A percentile compares a stretch with the other conserved stretches of the same genome.
Evolutionary conservation across 2,113 vertebrate species (phyloP).

Genomic region (Festucalex cinctus): DNA sequence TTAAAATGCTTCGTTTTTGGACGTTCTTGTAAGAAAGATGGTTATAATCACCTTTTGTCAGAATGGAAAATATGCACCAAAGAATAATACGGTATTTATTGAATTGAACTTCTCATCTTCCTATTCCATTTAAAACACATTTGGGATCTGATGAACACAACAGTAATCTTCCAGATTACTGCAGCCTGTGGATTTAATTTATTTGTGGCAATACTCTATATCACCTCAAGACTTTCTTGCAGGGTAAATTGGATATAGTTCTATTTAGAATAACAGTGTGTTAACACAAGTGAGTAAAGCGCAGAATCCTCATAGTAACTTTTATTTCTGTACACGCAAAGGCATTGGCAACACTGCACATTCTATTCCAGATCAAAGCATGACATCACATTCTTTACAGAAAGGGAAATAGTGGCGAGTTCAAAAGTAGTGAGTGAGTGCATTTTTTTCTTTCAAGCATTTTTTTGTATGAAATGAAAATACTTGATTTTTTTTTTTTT

Average conservation of each 20-base stretch:
- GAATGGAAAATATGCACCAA: conserved; percentile 36
- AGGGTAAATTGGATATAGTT: neutral
- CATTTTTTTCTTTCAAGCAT: neutral
- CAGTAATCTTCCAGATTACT: conserved; percentile 41
- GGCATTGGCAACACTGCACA: neutral
- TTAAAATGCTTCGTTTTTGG: too few species aligned
- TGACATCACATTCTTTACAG: neutral
- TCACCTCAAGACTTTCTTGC: conserved; percentile 8
- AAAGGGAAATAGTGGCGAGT: neutral
- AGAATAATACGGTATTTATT: conserved; percentile 69
- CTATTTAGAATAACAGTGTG: neutral
- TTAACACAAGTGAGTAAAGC: neutral
- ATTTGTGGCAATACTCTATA: conserved; percentile 19
- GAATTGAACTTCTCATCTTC: conserved; percentile 62
- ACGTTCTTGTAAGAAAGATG: neutral
- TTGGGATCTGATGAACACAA: conserved; percentile 52
- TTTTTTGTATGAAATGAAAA: neutral
- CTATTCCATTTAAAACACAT: conserved; percentile 52
- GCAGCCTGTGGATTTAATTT: conserved; percentile 14
- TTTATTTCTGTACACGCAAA: neutral
- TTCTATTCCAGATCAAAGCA: neutral
- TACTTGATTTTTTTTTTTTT: too few species aligned
- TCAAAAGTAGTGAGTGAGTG: too few species aligned
- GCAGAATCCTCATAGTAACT: neutral
- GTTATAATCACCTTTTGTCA: neutral